Evolutionary conservation across 2,797 vertebrate genomes (phyloP), one percentile per base, ranked within the genome.

Genomic region (Pygocentrus nattereri): DNA sequence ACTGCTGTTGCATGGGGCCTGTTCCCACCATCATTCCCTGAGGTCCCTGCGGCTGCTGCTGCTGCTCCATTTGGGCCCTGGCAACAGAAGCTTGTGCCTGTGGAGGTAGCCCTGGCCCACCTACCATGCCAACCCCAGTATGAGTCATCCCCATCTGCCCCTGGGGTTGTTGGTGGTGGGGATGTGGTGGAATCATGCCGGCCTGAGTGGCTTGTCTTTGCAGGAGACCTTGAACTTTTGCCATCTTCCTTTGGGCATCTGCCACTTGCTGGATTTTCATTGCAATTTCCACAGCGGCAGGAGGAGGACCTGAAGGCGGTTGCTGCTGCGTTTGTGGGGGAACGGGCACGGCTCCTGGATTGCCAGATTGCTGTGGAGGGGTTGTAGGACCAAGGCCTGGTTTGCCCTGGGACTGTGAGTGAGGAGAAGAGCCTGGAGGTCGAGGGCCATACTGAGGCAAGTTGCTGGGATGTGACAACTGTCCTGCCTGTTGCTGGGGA

Each of bases 201-300:
- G 89, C 85, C 78, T 91, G 92, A 0, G 84, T 86, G 2, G 90
- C 90, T 0, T 97, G 97, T 89, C 97, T 95, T 87, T 98, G 96
- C 81, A 98, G 94, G 74, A 95, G 92, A n/a, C n/a, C n/a, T 54
- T 96, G 96, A 73, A 93, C 93, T 0, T 96, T 95, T 0, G 97
- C 97, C 97, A 98, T 96, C 92, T 98, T 97, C 87, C 97, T 94
- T 89, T 99, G 97, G 5, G 97, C 97, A 74, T 99, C 97, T 0
- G 98, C 98, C 8, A 97, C 97, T 87, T 97, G 95, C 86, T 99
- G 97, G 88, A 98, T 99, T 93, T 98, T 98, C 96, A 98, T 95
- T 13, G 98, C 97, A 75, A 98, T 98, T 88, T 99, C 97, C 77
- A 98, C 96, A 0, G 98, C 98, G 30, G 97, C 97, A 0, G 95